A percentile compares a stretch with the other conserved stretches of the same genome.
These are phyloP conservation scores for Ypsolopha sequella DNA, from an alignment of 2,888 invertebrate species.

Conservation along the genomic window DNA sequence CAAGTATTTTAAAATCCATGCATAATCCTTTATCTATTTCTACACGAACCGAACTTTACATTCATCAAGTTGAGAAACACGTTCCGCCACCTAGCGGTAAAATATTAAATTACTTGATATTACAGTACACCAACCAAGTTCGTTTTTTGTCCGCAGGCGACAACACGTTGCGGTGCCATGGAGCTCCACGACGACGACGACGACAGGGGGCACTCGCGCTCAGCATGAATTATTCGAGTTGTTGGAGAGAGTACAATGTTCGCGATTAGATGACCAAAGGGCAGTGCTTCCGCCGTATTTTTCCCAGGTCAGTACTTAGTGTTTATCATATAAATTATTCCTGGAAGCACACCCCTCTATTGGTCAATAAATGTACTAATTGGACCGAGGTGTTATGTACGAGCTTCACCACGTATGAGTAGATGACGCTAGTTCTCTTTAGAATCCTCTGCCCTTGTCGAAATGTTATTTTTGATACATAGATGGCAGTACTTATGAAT, in stretches of 20 bases:
- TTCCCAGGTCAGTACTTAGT: slow-evolving; percentile 87
- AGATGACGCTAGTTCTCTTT: no score
- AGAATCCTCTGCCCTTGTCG: no score
- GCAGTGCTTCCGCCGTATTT: slow-evolving; percentile 94
- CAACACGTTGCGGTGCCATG: slow-evolving; percentile 74
- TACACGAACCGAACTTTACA: no score
- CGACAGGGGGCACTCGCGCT: slow-evolving; percentile 67
- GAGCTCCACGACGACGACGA: slow-evolving; percentile 53
- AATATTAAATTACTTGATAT: background rate
- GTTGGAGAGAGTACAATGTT: slow-evolving; percentile 94
- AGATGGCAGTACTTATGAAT: no score
- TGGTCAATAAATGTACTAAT: no score
- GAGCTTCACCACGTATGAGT: no score
- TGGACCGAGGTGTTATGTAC: no score
- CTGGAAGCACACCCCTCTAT: no score
- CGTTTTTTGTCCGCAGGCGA: slow-evolving; percentile 63
- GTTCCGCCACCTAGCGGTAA: slow-evolving; percentile 23
- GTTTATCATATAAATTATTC: background rate
- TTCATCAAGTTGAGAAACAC: background rate
- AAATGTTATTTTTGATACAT: no score
- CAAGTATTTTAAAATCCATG: no score
- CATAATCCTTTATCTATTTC: no score
- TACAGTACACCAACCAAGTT: slow-evolving; percentile 9
- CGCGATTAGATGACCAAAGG: slow-evolving; percentile 96
- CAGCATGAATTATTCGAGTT: slow-evolving; percentile 91